A percentile compares a stretch with the other conserved stretches of the same genome.
phyloP scores from a whole-genome alignment of 2,888 invertebrate genomes.

The Clivina fossor region DNA sequence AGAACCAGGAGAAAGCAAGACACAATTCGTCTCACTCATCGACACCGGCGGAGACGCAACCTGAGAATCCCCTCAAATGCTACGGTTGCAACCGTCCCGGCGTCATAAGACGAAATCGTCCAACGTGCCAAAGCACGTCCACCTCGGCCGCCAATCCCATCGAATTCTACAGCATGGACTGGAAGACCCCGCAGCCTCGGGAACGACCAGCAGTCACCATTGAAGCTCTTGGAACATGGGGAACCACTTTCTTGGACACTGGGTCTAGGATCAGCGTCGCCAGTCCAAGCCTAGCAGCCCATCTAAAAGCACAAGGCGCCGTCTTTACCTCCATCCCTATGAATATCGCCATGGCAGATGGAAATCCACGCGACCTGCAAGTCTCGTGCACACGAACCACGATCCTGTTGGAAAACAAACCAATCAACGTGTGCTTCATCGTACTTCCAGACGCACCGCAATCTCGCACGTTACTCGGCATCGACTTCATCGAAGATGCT shows the following conservation, averaged over 20 bases:
- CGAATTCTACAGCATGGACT: background rate
- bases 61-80: too few relatives aligned
- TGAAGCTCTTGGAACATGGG: background rate
- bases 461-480: constrained; percentile 3
- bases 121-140: constrained; percentile 17
- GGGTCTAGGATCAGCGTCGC: constrained; percentile 11
- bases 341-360: constrained; percentile 34
- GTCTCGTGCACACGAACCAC: constrained; percentile 19
- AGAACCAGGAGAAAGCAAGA: too few relatives aligned
- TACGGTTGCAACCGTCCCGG: constrained; percentile 40
- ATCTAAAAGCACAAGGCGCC: constrained; percentile 19
- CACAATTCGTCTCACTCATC: too few relatives aligned
- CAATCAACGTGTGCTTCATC: constrained; percentile 15
- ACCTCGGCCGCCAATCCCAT: constrained; percentile 10
- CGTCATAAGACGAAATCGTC: constrained; percentile 36
- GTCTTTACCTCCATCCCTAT: constrained; percentile 11
- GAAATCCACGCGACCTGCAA: constrained; percentile 4
- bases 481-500: constrained; percentile 17
- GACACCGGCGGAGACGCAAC: too few relatives aligned
- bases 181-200: background rate
- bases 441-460: constrained; percentile 1
- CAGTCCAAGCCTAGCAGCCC: constrained; percentile 26
- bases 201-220: constrained; percentile 12
- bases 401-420: constrained; percentile 28
- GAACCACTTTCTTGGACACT: background rate